phyloP scores from a whole-genome alignment of 2,797 vertebrate species.

The Hybognathus amarus region DNA sequence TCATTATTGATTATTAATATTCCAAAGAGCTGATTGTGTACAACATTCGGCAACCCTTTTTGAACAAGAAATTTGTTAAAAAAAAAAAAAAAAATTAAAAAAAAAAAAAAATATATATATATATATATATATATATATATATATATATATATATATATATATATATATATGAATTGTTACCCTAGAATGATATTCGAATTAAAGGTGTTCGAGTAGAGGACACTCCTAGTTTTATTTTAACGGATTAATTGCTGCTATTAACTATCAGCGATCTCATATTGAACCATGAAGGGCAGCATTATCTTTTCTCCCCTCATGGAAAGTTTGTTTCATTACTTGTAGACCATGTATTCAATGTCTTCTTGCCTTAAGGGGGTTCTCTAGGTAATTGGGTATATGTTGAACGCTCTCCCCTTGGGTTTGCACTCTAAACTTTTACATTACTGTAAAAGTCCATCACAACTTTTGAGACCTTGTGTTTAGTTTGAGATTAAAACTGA shows the following conservation, averaged over 20 bases:
- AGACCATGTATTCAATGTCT: slow-evolving; percentile 22
- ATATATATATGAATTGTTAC: neutral
- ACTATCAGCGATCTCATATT: slow-evolving; percentile 40
- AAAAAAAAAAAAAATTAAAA: no score
- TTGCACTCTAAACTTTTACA: slow-evolving; percentile 45
- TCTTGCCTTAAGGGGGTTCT: slow-evolving; percentile 30
- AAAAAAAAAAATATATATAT: no score
- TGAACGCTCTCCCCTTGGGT: slow-evolving; percentile 37
- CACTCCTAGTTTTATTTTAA: slow-evolving; percentile 18
- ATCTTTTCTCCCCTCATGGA: slow-evolving; percentile 23
- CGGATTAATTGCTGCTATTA: slow-evolving; percentile 18
- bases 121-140: no score
- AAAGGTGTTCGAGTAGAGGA: neutral
- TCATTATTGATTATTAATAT: no score
- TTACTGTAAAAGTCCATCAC: slow-evolving; percentile 3
- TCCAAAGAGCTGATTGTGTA: no score
- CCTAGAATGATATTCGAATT: slow-evolving; percentile 3
- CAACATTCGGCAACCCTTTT: no score
- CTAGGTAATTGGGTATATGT: slow-evolving; percentile 46
- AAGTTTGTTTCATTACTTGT: slow-evolving; percentile 35
- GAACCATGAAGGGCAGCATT: slow-evolving; percentile 43
- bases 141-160: no score
- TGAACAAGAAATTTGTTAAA: no score
- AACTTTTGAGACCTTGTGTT: slow-evolving; percentile 32
- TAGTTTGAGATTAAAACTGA: slow-evolving; percentile 35